Base-by-base conservation (phyloP, 2,888 invertebrate genomes). In the Apodemia zela region DNA sequence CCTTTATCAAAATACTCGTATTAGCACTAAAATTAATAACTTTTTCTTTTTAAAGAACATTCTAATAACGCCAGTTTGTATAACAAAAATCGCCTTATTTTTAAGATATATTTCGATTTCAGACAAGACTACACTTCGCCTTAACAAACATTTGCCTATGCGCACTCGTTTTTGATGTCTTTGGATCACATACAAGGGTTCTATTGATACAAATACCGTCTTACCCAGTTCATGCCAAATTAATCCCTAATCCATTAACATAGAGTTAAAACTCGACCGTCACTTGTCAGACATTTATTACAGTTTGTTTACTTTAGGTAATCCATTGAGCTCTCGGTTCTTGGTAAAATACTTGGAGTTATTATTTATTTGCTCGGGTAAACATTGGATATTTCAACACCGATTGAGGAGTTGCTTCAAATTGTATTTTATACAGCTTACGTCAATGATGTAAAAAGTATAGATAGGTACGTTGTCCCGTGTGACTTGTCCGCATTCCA, bases 141-240 rank as follows among this genome's bases (percentile, higher is more conserved):
- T 80, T 77, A 79, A 78, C 77, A 78, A 80, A 81, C 74, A 78
- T 84, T 84, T 79, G 77, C 75, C 73, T 75, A 76, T 72, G 75
- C 77, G 75, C 64, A 83, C 84, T 84, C 80, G 76, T 78, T 77
- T 85, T 79, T 81, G 81, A 85, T 82, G 83, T 84, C 82, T 84
- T 81, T 75, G 76, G 81, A 84, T 84, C 85, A 81, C 78, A 78
- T 76, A 84, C 82, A 84, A 85, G 80, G 57, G 76, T 80, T 75
- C 80, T 81, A 82, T 82, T 83, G 80, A 84, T 83, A 80, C 69
- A 70, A 67, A 71, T 69, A 67, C 65, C 58, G n/a, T 18, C 42
- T 25, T 54, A 38, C 3, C 10, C 15, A 33, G 13, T 15, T 35
- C 21, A 8, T 29, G n/a, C 63, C 51, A 64, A 61, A 61, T 59